These are phyloP conservation scores for Heterodera schachtii DNA, from an alignment of 1,140 invertebrate species.

Conservation along the genomic window DNA sequence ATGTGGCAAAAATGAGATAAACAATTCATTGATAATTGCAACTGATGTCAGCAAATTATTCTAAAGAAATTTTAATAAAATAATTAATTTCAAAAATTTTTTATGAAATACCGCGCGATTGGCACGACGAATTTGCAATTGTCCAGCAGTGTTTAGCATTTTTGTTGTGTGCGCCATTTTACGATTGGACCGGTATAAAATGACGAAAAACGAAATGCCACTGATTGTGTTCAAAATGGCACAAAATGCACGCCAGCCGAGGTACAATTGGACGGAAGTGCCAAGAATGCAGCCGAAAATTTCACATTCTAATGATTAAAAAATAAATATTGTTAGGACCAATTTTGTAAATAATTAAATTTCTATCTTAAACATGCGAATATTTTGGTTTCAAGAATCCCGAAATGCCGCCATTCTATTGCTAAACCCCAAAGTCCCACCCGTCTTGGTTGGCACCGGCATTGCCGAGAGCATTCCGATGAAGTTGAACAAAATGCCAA, in stretches of 20 bases:
- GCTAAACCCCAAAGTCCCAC: background rate
- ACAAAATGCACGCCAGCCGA: constrained; percentile 28
- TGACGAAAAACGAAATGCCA: constrained; percentile 13
- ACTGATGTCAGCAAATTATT: constrained; percentile 21
- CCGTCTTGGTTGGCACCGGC: constrained; percentile 1
- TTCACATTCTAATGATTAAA: constrained; percentile 17
- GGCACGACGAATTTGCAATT: constrained; percentile 10
- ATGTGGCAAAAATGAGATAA: constrained; percentile 24
- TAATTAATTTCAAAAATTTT: no score
- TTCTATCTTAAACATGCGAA: no score
- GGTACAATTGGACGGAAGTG: constrained; percentile 18
- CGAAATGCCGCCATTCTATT: no score
- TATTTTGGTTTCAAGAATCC: no score
- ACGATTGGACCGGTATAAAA: constrained; percentile 9
- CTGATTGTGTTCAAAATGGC: constrained; percentile 19
- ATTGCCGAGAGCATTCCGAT: constrained; percentile 6
- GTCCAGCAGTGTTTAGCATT: background rate
- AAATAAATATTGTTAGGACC: background rate
- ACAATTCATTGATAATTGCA: constrained; percentile 23
- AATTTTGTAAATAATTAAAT: no score
- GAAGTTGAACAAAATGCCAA: background rate
- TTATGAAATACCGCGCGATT: constrained; percentile 5
- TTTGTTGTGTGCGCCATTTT: background rate
- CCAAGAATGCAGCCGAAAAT: constrained; percentile 30
- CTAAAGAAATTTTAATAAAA: background rate